These are phyloP conservation scores for Pseudopodoces humilis DNA, from an alignment of 2,113 vertebrate genomes.

Conservation along the genomic window DNA sequence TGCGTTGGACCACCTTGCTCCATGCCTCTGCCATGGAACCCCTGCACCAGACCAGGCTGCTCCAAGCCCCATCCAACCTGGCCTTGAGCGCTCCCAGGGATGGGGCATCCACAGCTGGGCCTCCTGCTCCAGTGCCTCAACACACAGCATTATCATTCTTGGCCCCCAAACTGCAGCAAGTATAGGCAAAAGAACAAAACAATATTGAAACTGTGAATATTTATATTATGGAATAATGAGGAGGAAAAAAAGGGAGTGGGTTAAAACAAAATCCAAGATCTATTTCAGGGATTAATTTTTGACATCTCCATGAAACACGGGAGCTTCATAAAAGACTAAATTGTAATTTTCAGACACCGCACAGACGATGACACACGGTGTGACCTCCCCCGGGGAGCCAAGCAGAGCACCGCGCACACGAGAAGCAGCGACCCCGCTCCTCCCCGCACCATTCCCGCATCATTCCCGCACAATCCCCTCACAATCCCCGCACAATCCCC, in stretches of 20 bases:
- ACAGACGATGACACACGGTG: too few relatives aligned
- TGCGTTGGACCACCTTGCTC: neutral
- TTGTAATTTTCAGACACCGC: neutral
- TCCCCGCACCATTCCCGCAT: neutral
- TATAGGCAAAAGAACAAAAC: neutral
- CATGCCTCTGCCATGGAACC: neutral
- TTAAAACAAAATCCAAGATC: neutral
- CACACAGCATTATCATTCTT: neutral
- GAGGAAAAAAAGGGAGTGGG: fast-evolving
- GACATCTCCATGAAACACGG: neutral
- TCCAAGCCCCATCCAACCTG: neutral
- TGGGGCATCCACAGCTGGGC: neutral
- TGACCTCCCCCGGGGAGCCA: neutral
- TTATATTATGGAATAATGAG: neutral
- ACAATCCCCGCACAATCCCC: too few relatives aligned
- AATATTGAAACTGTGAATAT: neutral
- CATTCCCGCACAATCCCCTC: fast-evolving
- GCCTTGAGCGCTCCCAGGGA: neutral
- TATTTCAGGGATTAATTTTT: neutral
- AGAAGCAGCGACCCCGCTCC: too few relatives aligned
- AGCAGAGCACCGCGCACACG: neutral
- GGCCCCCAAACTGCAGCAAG: neutral
- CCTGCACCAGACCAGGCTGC: neutral
- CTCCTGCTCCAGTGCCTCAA: neutral
- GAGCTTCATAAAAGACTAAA: neutral